These are phyloP conservation scores for Champsocephalus gunnari DNA, from an alignment of 2,797 vertebrate species.

Conservation along the genomic window DNA sequence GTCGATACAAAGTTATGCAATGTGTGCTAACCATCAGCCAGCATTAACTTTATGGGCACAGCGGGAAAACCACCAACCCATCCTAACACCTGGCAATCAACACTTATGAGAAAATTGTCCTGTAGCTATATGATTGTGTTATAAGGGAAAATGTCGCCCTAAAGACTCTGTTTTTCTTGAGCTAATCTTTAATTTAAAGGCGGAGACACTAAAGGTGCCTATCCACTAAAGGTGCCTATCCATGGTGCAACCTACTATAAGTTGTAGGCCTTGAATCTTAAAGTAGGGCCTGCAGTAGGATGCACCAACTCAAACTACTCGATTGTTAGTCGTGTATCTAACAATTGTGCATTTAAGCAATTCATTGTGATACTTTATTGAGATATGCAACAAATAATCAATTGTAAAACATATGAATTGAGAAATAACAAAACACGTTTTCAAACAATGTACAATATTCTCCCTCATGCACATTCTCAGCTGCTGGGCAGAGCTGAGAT, in stretches of 20 bases:
- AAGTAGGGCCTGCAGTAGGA: constrained; percentile 50
- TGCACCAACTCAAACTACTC: constrained; percentile 21
- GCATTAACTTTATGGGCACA: not conserved
- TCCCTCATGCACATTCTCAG: not conserved
- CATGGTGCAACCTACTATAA: constrained; percentile 8
- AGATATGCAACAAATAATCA: not conserved
- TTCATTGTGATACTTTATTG: not conserved
- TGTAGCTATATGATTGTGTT: too few species aligned
- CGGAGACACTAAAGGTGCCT: constrained; percentile 39
- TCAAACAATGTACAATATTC: not conserved
- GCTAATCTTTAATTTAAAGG: not conserved
- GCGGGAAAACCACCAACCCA: not conserved
- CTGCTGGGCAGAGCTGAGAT: not conserved
- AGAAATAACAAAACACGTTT: not conserved
- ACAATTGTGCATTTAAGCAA: not conserved
- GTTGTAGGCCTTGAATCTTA: constrained; percentile 55
- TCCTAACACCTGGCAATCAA: not conserved
- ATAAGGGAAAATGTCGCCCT: not conserved
- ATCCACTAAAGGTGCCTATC: not conserved
- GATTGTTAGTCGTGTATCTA: not conserved
- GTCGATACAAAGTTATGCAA: too few species aligned
- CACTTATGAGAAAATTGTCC: rapidly evolving
- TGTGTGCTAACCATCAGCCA: not conserved
- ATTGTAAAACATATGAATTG: not conserved
- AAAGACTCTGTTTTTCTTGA: not conserved